Conservation (phyloP, 2,113 vertebrate species). For the Lates calcarifer region DNA sequence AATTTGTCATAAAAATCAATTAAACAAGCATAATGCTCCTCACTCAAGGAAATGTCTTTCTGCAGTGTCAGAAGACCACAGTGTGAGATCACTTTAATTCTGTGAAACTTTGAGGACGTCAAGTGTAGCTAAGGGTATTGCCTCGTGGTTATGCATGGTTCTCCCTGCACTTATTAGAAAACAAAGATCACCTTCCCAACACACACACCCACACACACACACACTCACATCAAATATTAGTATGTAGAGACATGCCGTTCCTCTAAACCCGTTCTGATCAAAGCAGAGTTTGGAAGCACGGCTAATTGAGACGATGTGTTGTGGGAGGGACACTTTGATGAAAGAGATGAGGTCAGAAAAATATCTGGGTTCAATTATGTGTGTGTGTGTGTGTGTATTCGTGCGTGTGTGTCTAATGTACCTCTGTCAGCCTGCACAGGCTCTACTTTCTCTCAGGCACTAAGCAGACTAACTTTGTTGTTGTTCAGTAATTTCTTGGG, state of each 20-base stretch:
- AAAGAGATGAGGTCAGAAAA: conserved; percentile 69
- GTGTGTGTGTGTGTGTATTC: conserved; percentile 1
- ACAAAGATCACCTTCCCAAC: conserved; percentile 16
- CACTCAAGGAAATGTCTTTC: conserved; percentile 7
- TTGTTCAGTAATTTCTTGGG: neutral
- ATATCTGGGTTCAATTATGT: conserved; percentile 61
- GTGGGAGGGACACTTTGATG: conserved; percentile 59
- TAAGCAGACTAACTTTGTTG: neutral
- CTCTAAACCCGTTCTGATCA: conserved; percentile 71
- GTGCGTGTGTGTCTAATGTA: neutral
- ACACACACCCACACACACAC: conserved; percentile 35
- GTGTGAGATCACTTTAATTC: conserved; percentile 32
- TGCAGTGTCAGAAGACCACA: conserved; percentile 19
- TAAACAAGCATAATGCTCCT: conserved; percentile 5
- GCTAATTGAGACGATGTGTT: conserved; percentile 70
- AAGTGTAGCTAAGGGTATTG: conserved; percentile 29
- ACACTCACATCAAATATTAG: conserved; percentile 49
- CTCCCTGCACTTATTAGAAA: conserved; percentile 51
- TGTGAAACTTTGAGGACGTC: conserved; percentile 2
- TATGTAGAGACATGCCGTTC: conserved; percentile 44
- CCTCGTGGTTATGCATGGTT: conserved; percentile 37
- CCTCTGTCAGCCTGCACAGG: conserved; percentile 6
- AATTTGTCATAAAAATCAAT: conserved; percentile 21
- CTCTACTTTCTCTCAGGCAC: conserved; percentile 8
- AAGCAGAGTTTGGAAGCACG: conserved; percentile 68